Percentiles rank a stretch among this genome's conserved stretches.
phyloP scores from a whole-genome alignment of 1,140 invertebrate species.

The Hylyphantes graminicola region DNA sequence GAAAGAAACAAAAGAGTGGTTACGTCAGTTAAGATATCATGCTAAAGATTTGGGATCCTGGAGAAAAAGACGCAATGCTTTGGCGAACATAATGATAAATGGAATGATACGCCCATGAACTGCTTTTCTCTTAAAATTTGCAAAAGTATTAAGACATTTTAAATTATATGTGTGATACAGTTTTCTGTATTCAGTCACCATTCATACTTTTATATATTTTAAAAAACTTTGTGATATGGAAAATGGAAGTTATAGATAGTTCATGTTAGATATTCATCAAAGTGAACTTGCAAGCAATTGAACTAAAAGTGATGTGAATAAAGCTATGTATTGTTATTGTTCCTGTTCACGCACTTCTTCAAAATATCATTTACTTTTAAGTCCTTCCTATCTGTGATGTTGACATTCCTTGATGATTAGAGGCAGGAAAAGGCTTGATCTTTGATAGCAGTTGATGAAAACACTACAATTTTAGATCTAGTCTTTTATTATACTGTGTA shows the following conservation, averaged over 20 bases:
- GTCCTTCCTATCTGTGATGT: slow-evolving; percentile 59
- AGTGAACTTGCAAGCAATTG: slow-evolving; percentile 15
- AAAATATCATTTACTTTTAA: slow-evolving; percentile 48
- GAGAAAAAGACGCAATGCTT: slow-evolving; percentile 87
- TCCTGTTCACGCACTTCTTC: slow-evolving; percentile 47
- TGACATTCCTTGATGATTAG: slow-evolving; percentile 56
- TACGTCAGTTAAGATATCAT: slow-evolving; percentile 87
- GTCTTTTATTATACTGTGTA: slow-evolving; percentile 50
- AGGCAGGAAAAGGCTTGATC: slow-evolving; percentile 50
- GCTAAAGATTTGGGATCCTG: slow-evolving; percentile 90
- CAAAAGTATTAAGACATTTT: slow-evolving; percentile 22
- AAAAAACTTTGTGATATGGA: not conserved
- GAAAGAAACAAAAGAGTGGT: slow-evolving; percentile 86
- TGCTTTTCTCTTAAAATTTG: not conserved
- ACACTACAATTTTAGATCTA: slow-evolving; percentile 57
- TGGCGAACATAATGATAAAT: slow-evolving; percentile 92
- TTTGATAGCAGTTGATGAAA: slow-evolving; percentile 54
- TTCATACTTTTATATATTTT: slow-evolving; percentile 3
- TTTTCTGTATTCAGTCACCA: not conserved
- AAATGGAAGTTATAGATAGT: not conserved
- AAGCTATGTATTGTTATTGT: slow-evolving; percentile 44
- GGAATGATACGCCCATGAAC: slow-evolving; percentile 57
- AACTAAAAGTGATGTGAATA: slow-evolving; percentile 32
- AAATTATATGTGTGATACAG: slow-evolving; percentile 4
- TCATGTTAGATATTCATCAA: slow-evolving; percentile 8